Conservation (phyloP, 2,888 invertebrate species). For the Labia minor region DNA sequence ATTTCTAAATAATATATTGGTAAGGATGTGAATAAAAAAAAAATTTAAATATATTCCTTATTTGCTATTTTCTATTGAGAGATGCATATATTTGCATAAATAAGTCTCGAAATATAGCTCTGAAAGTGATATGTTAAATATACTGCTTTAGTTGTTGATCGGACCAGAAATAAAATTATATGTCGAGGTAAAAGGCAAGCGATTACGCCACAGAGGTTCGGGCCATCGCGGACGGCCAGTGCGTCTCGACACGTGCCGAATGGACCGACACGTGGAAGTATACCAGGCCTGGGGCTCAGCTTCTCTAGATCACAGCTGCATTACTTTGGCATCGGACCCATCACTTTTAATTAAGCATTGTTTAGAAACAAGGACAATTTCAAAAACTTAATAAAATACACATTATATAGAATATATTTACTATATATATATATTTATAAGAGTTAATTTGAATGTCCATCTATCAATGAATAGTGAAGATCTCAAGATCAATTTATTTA, state of each 20-base stretch:
- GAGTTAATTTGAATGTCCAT: too few species aligned
- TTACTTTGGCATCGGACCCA: background rate
- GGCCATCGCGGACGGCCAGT: background rate
- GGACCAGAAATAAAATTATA: background rate
- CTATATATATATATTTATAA: too few species aligned
- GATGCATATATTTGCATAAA: background rate
- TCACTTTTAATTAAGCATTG: background rate
- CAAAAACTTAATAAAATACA: background rate
- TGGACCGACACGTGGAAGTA: background rate
- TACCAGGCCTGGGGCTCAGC: too few species aligned
- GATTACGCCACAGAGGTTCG: background rate
- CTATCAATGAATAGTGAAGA: too few species aligned
- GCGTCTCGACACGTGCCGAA: background rate
- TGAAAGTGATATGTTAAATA: slow-evolving; percentile 13
- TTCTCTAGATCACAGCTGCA: too few species aligned
- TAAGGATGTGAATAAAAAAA: background rate
- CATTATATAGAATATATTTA: too few species aligned
- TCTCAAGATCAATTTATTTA: too few species aligned
- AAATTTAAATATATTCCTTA: background rate
- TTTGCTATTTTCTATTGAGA: background rate
- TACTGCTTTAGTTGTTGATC: background rate
- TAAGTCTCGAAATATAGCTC: background rate
- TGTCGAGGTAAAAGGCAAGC: background rate
- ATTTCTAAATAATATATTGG: too few species aligned
- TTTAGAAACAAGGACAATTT: background rate